Evolutionary conservation across 1,140 invertebrate species (phyloP), one percentile per base, ranked within the genome.

Genomic region (Lasioglossum albipes): DNA sequence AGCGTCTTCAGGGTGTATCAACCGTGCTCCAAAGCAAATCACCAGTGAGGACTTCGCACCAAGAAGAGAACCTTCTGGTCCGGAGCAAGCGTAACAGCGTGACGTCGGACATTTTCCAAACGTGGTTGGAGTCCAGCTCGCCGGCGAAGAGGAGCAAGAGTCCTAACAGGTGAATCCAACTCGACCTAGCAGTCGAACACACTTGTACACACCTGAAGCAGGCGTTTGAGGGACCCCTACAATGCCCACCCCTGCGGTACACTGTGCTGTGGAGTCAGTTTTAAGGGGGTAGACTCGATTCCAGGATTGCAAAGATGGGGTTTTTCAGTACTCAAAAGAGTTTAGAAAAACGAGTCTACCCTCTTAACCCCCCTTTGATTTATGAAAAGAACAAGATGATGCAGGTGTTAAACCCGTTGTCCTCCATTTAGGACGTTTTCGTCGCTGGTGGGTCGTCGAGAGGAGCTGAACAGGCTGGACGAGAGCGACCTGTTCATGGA

Each of bases 401-500:
- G 27, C 27, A 27, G 27, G 0, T 1, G 36, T 27, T 31, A 45
- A 7, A 41, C 18, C 16, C 12, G 49, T 20, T 16, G 45, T 16
- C 7, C 49, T 12, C 4, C 16, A 1, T 79, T 18, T 84, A 92
- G 90, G 86, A 90, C 91, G 84, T 91, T 93, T 74, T 89, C 89
- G 27, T 89, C 90, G 12, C 69, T 93, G 41, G 87, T 93, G 65
- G 94, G 92, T 52, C 93, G 93, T 83, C 93, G 94, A 42, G 93
- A 94, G 75, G 94, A 95, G 86, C 90, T 96, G 82, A 94, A 94
- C 90, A 94, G 95, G 88, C 91, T 97, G 81, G 96, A 96, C 89
- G 96, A 97, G 88, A 96, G 96, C 42, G 97, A 97, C 83, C 94
- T 98, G 27, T 98, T 98, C 90, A 98, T 98, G 97, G 97, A 98